Base-by-base conservation (phyloP, 2,888 invertebrate genomes). In the Hypercompe scribonia region DNA sequence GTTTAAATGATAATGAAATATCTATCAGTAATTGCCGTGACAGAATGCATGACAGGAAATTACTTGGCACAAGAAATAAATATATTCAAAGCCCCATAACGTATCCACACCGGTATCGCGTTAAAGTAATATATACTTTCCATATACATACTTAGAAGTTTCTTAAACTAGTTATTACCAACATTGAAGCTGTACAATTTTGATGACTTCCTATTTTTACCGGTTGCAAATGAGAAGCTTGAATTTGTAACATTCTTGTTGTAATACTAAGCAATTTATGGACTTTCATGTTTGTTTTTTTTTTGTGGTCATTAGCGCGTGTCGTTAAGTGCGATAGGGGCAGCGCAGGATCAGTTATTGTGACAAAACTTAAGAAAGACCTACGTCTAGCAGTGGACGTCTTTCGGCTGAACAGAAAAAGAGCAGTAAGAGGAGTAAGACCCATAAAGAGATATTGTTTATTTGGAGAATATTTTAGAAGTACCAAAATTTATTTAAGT, bases 131-230 rank as follows among this genome's bases (percentile, higher is more conserved):
- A 31, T 61, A 18, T 39, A 68, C 68, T 68, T 68, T 68, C 58
- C 68, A 31, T 61, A 33, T 46, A 42, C 42, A 66, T 46, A 46
- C 42, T 68, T 68, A 61, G 24, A 28, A 36, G 39, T 36, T 21
- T 68, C 28, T 61, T 18, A 61, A 39, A 58, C 39, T 28, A 39
- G 58, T 68, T 68, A 36, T 39, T 66, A 28, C n/a, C 18, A 61
- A 61, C 68, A 61, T 61, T 46, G 39, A 58, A 39, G 71, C 61
- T 33, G 54, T 28, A 50, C 50, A 50, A 65, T 71, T 39, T 33
- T 34, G 33, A 46, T 46, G n/a, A 65, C 50, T 70, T 70, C 65
- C 65, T 65, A 50, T 36, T 36, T 34, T 58, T 68, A 68, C 36
- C 28, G 58, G 68, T 50, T 36, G 36, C 31, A 39, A 61, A 42